phyloP scores from a whole-genome alignment of 2,888 invertebrate species.

The Cephalotes varians region DNA sequence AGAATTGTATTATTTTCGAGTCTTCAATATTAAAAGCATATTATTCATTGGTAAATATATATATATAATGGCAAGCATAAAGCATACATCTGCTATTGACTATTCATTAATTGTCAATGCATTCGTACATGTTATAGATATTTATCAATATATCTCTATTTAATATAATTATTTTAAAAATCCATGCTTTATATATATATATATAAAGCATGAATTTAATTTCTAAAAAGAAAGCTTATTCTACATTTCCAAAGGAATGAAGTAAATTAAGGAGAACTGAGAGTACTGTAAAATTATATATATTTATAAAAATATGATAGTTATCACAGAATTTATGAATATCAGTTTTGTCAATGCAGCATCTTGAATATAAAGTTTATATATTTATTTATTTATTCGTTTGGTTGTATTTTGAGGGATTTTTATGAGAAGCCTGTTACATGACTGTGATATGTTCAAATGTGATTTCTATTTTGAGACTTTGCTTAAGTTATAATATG shows the following conservation, averaged over 20 bases:
- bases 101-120: constrained; percentile 38
- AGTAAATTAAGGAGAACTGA: constrained; percentile 11
- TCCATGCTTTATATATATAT: not conserved
- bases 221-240: constrained; percentile 14
- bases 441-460: constrained; percentile 43
- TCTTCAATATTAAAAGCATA: constrained; percentile 31
- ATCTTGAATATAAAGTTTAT: constrained; percentile 10
- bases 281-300: constrained; percentile 45
- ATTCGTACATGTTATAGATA: constrained; percentile 5
- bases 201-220: constrained; percentile 21
- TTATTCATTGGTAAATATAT: constrained; percentile 23
- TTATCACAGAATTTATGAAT: constrained; percentile 56
- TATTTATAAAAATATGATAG: constrained; percentile 49
- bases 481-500: constrained; percentile 15
- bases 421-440: constrained; percentile 29
- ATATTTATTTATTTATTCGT: not conserved
- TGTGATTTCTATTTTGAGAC: constrained; percentile 21
- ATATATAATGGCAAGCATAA: constrained; percentile 8
- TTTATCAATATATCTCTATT: constrained; percentile 19
- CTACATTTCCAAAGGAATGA: constrained; percentile 17
- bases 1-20: constrained; percentile 28
- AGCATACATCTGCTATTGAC: constrained; percentile 27
- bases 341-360: constrained; percentile 47
- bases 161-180: constrained; percentile 30
- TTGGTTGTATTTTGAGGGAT: not conserved